Evolutionary conservation across 1,140 invertebrate species (phyloP), one percentile per base, ranked within the genome.

Genomic region (Caenorhabditis latens): DNA sequence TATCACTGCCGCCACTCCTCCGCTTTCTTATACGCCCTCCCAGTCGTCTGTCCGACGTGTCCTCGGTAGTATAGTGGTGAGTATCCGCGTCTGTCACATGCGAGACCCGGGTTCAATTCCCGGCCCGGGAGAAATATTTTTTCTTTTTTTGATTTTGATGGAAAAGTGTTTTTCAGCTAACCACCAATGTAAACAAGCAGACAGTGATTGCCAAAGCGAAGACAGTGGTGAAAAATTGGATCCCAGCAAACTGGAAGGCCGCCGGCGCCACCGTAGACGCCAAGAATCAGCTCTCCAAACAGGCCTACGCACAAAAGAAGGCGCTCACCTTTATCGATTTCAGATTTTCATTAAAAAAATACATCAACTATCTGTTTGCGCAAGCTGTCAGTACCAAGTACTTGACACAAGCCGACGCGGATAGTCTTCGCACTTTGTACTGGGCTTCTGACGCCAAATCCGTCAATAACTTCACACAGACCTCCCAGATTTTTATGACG

Each of bases 21-120:
- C 50, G 50, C 50, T 11, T 32, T 63, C 61, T 1, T 63, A 63
- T 63, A 63, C 61, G 61, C 61, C 61, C 61, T 32, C 1, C 21
- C 21, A 0, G 11, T 11, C 24, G 6, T 11, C 8, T 14, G 14
- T 21, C 21, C 24, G 4, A 7, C 61, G 61, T 63, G 79, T 88
- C 87, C 87, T 88, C 87, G 86, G 88, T 90, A 90, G 89, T 89
- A 90, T 90, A 90, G 89, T 90, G 89, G 89, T 90, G 75, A 90
- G 89, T 90, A 90, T 90, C 89, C 89, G 87, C 89, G 89, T 83
- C 89, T 90, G 89, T 90, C 89, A 90, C 89, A 84, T 89, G 89
- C 79, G 89, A 90, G 89, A 90, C 89, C 89, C 89, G 89, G 89
- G 89, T 90, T 90, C 90, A 89, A 90, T 90, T 90, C 89, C 89